phyloP scores from a whole-genome alignment of 2,113 vertebrate species.

The Mixornis gularis region DNA sequence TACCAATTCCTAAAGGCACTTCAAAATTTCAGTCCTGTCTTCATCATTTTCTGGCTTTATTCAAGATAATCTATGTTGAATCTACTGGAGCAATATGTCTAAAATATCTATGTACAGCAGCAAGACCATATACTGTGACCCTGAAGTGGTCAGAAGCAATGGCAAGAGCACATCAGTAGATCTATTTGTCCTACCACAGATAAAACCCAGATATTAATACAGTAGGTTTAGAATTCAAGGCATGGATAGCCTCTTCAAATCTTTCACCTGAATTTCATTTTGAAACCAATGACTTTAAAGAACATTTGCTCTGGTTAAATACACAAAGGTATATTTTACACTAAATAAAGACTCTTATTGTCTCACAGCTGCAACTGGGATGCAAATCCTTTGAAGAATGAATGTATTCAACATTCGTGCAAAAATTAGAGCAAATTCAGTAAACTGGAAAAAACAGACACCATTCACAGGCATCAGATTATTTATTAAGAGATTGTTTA shows the following conservation, averaged over 20 bases:
- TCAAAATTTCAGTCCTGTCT: neutral
- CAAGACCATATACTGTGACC: neutral
- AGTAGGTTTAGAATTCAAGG: neutral
- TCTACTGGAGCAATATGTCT: neutral
- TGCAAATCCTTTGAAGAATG: neutral
- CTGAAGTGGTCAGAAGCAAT: neutral
- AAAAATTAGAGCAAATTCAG: neutral
- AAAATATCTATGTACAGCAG: neutral
- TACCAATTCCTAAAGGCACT: neutral
- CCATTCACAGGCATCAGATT: neutral
- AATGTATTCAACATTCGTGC: neutral
- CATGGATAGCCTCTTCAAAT: neutral
- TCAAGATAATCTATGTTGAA: neutral
- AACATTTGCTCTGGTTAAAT: neutral
- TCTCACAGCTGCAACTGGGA: neutral
- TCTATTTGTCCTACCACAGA: neutral
- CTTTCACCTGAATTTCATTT: neutral
- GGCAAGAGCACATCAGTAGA: neutral
- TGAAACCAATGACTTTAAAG: neutral
- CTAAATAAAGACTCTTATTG: neutral
- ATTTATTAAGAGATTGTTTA: neutral
- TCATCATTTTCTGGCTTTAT: neutral
- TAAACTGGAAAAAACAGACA: neutral
- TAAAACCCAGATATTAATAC: neutral
- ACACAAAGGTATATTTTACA: neutral